A percentile compares a stretch with the other conserved stretches of the same genome.
These are phyloP conservation scores for Cataglyphis livida DNA, from an alignment of 2,888 invertebrate species.

Conservation along the genomic window DNA sequence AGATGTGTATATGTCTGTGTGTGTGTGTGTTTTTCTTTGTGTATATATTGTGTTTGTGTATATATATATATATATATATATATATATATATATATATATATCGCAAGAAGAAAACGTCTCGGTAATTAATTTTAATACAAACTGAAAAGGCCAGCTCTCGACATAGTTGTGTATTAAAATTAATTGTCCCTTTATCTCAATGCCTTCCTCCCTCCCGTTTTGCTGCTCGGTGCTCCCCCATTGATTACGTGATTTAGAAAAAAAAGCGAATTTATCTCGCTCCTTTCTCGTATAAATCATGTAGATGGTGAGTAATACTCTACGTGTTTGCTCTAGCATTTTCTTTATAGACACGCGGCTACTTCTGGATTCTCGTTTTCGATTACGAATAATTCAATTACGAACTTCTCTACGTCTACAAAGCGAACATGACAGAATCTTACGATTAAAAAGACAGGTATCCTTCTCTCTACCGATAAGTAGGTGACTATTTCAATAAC, in stretches of 20 bases:
- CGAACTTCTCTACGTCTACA: constrained; percentile 63
- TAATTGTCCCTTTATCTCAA: constrained; percentile 63
- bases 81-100: constrained; percentile 12
- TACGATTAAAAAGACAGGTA: constrained; percentile 69
- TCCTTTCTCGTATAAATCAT: constrained; percentile 25
- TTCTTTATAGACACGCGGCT: constrained; percentile 47
- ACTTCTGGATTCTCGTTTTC: constrained; percentile 46
- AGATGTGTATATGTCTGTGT: constrained; percentile 9
- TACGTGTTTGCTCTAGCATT: constrained; percentile 40
- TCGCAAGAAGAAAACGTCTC: constrained; percentile 64
- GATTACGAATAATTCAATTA: constrained; percentile 37
- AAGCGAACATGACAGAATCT: constrained; percentile 75
- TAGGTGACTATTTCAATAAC: constrained; percentile 63
- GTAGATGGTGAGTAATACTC: constrained; percentile 33
- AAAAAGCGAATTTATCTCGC: not conserved
- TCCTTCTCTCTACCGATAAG: constrained; percentile 46
- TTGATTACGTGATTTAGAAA: constrained; percentile 15
- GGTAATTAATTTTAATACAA: constrained; percentile 79
- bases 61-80: constrained; percentile 9
- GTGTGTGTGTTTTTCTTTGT: constrained; percentile 3
- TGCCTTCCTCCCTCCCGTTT: not conserved
- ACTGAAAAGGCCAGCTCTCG: constrained; percentile 80
- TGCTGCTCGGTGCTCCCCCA: constrained; percentile 36
- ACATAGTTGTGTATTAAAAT: constrained; percentile 79
- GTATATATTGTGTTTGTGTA: constrained; percentile 11